Base-by-base conservation (phyloP, 2,888 invertebrate species). In the Cerceris rybyensis region DNA sequence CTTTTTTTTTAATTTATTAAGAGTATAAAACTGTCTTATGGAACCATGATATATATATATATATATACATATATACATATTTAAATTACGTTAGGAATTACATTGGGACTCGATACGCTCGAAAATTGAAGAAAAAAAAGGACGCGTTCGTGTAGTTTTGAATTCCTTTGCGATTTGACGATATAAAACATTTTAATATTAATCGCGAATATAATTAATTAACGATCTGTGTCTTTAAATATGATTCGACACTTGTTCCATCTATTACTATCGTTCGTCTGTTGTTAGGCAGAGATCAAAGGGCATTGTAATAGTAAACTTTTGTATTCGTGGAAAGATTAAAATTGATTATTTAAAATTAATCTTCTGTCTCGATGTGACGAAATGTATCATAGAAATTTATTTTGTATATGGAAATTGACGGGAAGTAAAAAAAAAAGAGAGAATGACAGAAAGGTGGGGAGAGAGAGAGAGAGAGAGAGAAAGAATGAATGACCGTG, bases 331-430 rank as follows among this genome's bases (percentile, higher is more conserved):
- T 67, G 58, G 58, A 43, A 54, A 60, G 54, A 59, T 46, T 60
- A 59, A 54, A 70, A 65, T 28, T 17, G 70, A 65, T 72, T 55
- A 55, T 55, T 77, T 64, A 28, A 74, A 69, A 72, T 49, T 66
- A 39, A 73, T 50, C 46, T 69, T 71, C 55, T 64, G 59, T 68
- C 61, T 68, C 39, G 17, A 66, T 41, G 28, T 66, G 78, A 73
- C 43, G 49, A 64, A 28, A 54, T 80, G 50, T 78, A 64, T 39
- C 9, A 59, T 78, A 81, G 67, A 73, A 70, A 59, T 73, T 76
- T 81, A 78, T 78, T 84, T 83, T 70, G 65, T 78, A 78, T 60
- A 61, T 81, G 70, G 57, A 60, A 84, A 66, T 74, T 57, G 58
- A 74, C 52, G 54, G 60, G 17, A 71, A 43, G 41, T n/a, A n/a